phyloP scores from a whole-genome alignment of 2,888 invertebrate species.

The Drosophila monieri region DNA sequence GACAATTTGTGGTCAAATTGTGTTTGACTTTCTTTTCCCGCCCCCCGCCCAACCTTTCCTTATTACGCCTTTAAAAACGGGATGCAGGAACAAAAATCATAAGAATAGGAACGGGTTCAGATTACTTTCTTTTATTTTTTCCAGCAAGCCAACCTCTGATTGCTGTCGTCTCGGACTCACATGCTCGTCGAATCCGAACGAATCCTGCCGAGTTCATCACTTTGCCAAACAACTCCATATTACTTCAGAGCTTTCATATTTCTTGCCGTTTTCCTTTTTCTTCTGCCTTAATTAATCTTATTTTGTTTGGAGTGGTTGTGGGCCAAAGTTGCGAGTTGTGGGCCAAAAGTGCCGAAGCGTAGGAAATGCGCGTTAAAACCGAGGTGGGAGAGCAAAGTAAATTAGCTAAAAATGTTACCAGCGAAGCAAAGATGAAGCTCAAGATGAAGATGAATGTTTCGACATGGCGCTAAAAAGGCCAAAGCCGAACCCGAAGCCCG shows the following conservation, averaged over 20 bases:
- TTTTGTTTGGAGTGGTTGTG: slow-evolving; percentile 51
- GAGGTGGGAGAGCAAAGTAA: slow-evolving; percentile 41
- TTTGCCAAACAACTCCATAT: background rate
- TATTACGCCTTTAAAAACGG: background rate
- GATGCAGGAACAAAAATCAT: background rate
- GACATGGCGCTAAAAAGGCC: slow-evolving; percentile 39
- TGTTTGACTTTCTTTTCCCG: slow-evolving; percentile 36
- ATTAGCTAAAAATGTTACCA: slow-evolving; percentile 69
- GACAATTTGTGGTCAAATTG: slow-evolving; percentile 49
- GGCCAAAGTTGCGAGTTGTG: slow-evolving; percentile 40
- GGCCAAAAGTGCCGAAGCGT: slow-evolving; percentile 46
- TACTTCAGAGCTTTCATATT: slow-evolving; percentile 78
- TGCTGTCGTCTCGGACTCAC: background rate
- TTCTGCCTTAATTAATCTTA: slow-evolving; percentile 82
- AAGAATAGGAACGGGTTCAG: background rate
- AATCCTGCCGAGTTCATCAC: too few relatives aligned
- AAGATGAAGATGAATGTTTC: slow-evolving; percentile 48
- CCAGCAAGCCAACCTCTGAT: background rate
- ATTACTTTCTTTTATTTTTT: background rate
- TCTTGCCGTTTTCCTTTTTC: slow-evolving; percentile 70
- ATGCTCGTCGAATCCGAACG: background rate
- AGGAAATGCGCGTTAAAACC: slow-evolving; percentile 32
- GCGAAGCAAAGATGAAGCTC: slow-evolving; percentile 34
- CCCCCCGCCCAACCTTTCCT: slow-evolving; percentile 1
- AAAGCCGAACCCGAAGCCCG: background rate